Percentiles rank a stretch among this genome's conserved stretches.
Evolutionary conservation across 2,797 vertebrate genomes (phyloP).

Genomic region (Alcedo atthis): DNA sequence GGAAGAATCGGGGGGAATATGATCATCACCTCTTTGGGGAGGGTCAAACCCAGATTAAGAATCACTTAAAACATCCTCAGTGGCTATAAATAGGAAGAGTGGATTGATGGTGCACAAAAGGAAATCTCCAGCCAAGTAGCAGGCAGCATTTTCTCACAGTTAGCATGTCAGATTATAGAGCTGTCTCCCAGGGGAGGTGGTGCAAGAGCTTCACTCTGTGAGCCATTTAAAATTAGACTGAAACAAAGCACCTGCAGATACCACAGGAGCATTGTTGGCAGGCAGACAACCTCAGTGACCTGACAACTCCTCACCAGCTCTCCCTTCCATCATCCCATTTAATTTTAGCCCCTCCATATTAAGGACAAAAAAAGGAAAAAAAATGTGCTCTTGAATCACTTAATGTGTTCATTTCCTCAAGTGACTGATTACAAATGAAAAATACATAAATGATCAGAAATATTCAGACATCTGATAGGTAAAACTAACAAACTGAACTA

Average conservation of each 20-base stretch:
- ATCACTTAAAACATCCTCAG: background rate
- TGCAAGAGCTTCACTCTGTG: background rate
- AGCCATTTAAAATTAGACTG: constrained; percentile 55
- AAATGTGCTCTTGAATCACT: background rate
- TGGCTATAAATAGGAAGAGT: background rate
- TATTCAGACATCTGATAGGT: constrained; percentile 27
- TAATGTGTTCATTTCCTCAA: background rate
- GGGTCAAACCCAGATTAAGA: background rate
- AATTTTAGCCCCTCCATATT: constrained; percentile 26
- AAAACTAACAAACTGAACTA: background rate
- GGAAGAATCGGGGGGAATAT: background rate
- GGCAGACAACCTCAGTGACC: constrained; percentile 44
- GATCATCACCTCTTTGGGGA: background rate
- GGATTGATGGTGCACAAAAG: background rate
- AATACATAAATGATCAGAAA: constrained; percentile 6
- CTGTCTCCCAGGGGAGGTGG: constrained; percentile 9
- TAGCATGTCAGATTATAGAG: background rate
- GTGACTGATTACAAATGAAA: constrained; percentile 41
- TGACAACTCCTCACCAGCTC: constrained; percentile 27
- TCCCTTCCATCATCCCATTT: constrained; percentile 21
- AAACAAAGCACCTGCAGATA: constrained; percentile 60
- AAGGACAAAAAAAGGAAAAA: constrained; percentile 50
- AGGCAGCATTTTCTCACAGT: background rate
- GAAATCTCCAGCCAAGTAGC: background rate
- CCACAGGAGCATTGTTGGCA: constrained; percentile 11